phyloP scores from a whole-genome alignment of 2,113 vertebrate species.

The Propithecus coquereli region DNA sequence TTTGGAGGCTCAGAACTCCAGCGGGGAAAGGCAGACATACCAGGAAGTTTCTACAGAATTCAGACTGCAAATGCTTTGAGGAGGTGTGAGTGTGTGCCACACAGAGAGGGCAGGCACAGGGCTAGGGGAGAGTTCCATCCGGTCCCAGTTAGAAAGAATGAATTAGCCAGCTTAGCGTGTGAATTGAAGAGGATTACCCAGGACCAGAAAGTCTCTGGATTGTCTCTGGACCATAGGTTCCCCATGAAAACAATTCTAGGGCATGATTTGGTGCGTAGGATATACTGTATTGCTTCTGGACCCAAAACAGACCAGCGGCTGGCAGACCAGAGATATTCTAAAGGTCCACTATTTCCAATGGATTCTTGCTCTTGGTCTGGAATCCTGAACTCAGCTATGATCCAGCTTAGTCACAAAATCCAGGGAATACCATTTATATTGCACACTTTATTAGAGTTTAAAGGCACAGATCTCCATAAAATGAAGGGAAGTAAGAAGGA shows the following conservation, averaged over 20 bases:
- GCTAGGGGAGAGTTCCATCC: neutral
- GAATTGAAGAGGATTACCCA: neutral
- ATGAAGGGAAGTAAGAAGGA: neutral
- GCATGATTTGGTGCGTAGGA: neutral
- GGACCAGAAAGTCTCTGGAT: neutral
- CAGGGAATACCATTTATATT: neutral
- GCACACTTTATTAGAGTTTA: neutral
- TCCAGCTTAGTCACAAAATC: neutral
- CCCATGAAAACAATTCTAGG: neutral
- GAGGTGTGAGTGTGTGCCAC: rapidly evolving
- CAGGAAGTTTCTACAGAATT: neutral
- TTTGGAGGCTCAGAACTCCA: neutral
- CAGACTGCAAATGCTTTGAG: neutral
- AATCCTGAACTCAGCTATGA: neutral
- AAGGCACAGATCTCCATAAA: neutral
- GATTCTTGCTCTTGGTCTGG: neutral
- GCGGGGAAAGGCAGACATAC: neutral
- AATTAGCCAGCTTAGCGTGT: neutral
- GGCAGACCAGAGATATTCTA: neutral
- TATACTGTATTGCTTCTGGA: neutral
- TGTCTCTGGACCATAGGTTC: neutral
- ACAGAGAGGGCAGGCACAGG: neutral
- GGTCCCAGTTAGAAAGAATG: neutral
- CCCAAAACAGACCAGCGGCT: neutral
- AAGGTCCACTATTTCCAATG: neutral